These are phyloP conservation scores for Platypus cylindrus DNA, from an alignment of 2,888 invertebrate species.

Conservation along the genomic window DNA sequence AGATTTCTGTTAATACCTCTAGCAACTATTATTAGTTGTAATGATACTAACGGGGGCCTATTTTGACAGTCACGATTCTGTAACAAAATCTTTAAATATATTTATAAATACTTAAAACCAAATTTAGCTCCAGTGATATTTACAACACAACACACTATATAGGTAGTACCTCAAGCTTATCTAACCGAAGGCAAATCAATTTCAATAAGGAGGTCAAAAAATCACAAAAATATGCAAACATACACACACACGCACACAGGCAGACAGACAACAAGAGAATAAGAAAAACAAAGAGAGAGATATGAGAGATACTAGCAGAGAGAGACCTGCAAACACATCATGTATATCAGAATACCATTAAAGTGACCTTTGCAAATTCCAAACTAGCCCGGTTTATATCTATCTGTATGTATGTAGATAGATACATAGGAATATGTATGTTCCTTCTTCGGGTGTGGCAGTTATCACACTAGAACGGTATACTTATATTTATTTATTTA, in stretches of 20 bases:
- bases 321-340: slow-evolving; percentile 14
- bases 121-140: slow-evolving; percentile 8
- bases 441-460: slow-evolving; percentile 22
- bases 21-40: too few species aligned
- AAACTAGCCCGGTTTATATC: slow-evolving; percentile 24
- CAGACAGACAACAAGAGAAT: too few species aligned
- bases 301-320: too few species aligned
- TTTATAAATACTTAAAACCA: slow-evolving; percentile 7
- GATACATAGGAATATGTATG: too few species aligned
- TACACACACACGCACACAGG: slow-evolving; percentile 9
- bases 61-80: too few species aligned
- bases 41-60: too few species aligned
- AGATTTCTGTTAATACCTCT: too few species aligned
- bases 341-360: slow-evolving; percentile 16
- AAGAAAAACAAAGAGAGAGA: too few species aligned
- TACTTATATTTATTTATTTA: slow-evolving; percentile 13
- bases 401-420: too few species aligned
- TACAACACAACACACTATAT: too few species aligned
- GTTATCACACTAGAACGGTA: slow-evolving; percentile 20
- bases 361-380: slow-evolving; percentile 26
- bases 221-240: slow-evolving; percentile 9
- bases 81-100: too few species aligned
- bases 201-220: slow-evolving; percentile 11
- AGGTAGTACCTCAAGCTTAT: too few species aligned
- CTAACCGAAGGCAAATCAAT: slow-evolving; percentile 8